Conservation (phyloP, 2,113 vertebrate species). For the Stegostoma tigrinum region DNA sequence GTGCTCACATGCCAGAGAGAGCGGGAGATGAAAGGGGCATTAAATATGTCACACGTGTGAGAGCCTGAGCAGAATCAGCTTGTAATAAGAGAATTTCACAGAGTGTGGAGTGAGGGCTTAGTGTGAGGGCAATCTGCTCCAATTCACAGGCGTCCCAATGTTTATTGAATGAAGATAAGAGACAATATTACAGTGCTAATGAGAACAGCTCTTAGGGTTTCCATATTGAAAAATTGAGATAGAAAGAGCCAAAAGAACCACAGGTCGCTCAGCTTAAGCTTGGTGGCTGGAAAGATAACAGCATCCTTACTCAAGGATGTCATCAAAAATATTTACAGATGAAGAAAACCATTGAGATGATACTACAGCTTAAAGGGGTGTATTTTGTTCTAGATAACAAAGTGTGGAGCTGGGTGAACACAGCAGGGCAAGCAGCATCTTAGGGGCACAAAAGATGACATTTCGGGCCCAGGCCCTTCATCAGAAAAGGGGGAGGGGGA, state of each 20-base stretch:
- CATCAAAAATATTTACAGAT: neutral
- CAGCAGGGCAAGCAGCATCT: too few species aligned
- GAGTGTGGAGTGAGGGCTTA: neutral
- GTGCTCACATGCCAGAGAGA: neutral
- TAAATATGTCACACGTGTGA: neutral
- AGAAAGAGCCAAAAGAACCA: neutral
- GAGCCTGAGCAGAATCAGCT: neutral
- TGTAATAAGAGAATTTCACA: neutral
- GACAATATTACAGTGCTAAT: neutral
- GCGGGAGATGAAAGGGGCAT: neutral
- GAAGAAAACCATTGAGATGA: too few species aligned
- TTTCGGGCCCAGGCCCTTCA: too few species aligned
- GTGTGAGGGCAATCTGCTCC: neutral
- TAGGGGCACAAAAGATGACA: too few species aligned
- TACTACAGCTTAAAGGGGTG: too few species aligned
- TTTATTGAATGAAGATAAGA: neutral
- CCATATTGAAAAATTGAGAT: neutral
- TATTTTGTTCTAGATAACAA: too few species aligned
- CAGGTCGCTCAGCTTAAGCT: neutral
- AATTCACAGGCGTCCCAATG: neutral
- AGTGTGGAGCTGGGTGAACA: too few species aligned
- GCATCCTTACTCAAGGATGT: neutral
- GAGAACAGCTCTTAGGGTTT: neutral
- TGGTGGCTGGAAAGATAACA: neutral
- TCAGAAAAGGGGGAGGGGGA: too few species aligned